Base-by-base conservation (phyloP, 2,113 vertebrate species). In the Gymnocephalus cernua region DNA sequence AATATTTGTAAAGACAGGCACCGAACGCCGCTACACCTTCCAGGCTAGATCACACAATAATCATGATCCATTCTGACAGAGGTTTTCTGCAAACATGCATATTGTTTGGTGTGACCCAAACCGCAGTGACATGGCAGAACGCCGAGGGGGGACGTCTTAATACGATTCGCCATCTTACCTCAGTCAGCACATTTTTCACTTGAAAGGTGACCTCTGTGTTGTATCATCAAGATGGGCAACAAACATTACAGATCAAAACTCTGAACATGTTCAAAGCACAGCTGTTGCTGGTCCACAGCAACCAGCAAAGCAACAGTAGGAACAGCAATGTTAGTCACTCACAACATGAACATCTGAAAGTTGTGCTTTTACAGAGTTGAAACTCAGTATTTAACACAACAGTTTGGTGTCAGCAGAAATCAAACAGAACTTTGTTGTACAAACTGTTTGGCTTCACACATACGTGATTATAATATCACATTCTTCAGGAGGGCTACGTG, bases 61-160 rank as follows among this genome's bases (percentile, higher is more conserved):
- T 79, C 38, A 77, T 32, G 66, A 85, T 85, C 65, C 75, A 54
- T 19, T 54, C 4, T 80, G 87, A 87, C 83, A 86, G 47, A 87
- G 54, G 80, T 70, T 91, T 89, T 92, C 61, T 80, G 68, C 62
- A 67, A 80, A 77, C 32, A 56, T 51, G 76, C 78, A 59, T 66
- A 75, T 35, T 63, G 50, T 70, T 77, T 69, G 62, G 50, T 84
- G 41, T 72, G 74, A 86, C 80, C 69, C 82, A 50, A 85, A 64
- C 75, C 14, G 3, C 48, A 59, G 67, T 62, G 71, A 79, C 77
- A 74, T 18, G 51, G 71, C 51, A 70, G 35, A 45, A 50, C 6
- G 45, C 77, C 53, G 38, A 66, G 21, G 51, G 72, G 74, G n/a
- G 27, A 64, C 70, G n/a, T 78, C 54, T 57, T 54, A 56, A 69